Base-by-base conservation (phyloP, 2,113 vertebrate genomes). In the Zingel zingel region DNA sequence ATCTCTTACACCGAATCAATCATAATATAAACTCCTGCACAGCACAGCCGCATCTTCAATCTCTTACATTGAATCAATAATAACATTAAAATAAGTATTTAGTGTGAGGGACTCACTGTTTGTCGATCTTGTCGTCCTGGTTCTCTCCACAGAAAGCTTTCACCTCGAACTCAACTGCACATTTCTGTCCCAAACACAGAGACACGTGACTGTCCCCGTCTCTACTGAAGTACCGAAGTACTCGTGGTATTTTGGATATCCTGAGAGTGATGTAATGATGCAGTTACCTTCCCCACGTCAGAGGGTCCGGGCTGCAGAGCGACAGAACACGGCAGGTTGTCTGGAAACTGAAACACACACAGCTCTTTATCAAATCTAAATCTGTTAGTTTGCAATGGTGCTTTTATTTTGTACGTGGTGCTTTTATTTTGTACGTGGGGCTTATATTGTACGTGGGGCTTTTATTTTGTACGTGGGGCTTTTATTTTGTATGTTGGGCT, bases 121-220 rank as follows among this genome's bases (percentile, higher is more conserved):
- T 97, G 58, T 94, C 94, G 39, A 96, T 72, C 88, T 94, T 96
- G 51, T 97, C 97, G n/a, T 97, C 96, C 47, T 96, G 91, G 0
- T 75, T 91, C 0, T 96, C 95, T 2, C 95, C 94, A 77, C 95
- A 96, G 25, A 98, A 99, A 0, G 96, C 97, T 84, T 97, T 98
- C 82, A 99, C 96, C 81, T 99, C 97, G 56, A 99, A 99, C 86
- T 99, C 97, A 4, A 99, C 98, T 0, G 96, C 96, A 71, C 98
- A 99, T 88, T 86, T 95, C 98, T 99, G 73, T 74, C 82, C 77
- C 25, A 82, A 8, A 76, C 57, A 54, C 5, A 58, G 4, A 85
- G 9, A 70, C 12, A 15, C 3, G 13, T 2, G 11, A 39, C 39
- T 10, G 39, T 39, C 9, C 8, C 2, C 0, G 14, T 23, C 21